Conservation (phyloP, 1,140 invertebrate genomes). For the Drosophila pallidifrons region DNA sequence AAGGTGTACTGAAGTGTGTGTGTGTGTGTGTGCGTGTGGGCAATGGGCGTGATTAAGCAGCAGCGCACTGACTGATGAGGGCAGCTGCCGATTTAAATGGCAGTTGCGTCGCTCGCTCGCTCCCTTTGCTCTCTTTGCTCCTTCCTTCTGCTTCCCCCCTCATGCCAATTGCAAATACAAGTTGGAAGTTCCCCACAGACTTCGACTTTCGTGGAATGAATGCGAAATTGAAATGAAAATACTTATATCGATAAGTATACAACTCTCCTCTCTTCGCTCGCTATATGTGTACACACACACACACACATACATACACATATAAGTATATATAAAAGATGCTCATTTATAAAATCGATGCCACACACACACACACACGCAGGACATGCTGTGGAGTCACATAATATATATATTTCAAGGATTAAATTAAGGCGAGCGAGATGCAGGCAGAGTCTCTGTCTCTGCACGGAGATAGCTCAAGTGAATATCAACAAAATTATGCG, state of each 20-base stretch:
- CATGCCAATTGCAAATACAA: neutral
- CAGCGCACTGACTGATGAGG: constrained; percentile 30
- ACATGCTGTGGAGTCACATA: too few species aligned
- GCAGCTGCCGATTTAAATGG: constrained; percentile 18
- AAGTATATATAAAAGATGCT: neutral
- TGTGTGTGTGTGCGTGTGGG: constrained; percentile 8
- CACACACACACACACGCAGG: neutral
- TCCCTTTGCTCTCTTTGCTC: constrained; percentile 18
- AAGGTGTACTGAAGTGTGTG: neutral
- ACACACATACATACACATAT: too few species aligned
- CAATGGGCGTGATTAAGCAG: constrained; percentile 50
- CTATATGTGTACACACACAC: too few species aligned
- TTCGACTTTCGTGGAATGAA: neutral
- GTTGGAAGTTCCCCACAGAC: too few species aligned
- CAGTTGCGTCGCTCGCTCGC: neutral
- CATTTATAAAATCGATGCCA: constrained; percentile 35
- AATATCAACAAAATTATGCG: constrained; percentile 13
- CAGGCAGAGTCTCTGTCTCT: neutral
- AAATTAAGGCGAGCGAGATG: neutral
- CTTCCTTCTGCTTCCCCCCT: neutral
- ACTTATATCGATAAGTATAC: constrained; percentile 24
- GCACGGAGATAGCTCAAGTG: neutral
- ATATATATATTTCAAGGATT: neutral
- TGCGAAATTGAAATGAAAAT: constrained; percentile 30
- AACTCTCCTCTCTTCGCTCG: neutral